phyloP scores from a whole-genome alignment of 2,888 invertebrate species.

The Agrilus biguttatus region DNA sequence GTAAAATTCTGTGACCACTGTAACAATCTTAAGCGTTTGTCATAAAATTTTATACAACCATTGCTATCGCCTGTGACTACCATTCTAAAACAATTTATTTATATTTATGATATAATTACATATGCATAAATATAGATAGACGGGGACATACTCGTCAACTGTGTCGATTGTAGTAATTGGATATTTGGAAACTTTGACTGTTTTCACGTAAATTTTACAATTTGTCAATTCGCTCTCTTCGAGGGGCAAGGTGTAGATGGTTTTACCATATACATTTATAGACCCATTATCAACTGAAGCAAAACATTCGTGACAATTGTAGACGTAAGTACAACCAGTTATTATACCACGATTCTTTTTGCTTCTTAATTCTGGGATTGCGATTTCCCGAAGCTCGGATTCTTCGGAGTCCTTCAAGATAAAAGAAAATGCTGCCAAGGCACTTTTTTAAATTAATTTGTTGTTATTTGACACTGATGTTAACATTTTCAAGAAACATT shows the following conservation, averaged over 20 bases:
- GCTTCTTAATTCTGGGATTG: conserved; percentile 27
- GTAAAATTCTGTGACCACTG: conserved; percentile 38
- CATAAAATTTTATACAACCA: conserved; percentile 43
- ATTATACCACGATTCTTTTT: conserved; percentile 32
- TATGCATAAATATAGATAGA: background rate
- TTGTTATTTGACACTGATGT: background rate
- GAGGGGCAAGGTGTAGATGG: conserved; percentile 29
- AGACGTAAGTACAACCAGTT: conserved; percentile 38
- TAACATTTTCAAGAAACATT: background rate
- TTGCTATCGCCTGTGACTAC: conserved; percentile 36
- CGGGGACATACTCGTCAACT: conserved; percentile 34
- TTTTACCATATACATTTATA: conserved; percentile 37
- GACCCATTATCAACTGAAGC: conserved; percentile 36
- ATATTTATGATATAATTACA: conserved; percentile 6
- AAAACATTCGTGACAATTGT: conserved; percentile 34
- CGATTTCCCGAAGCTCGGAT: conserved; percentile 10
- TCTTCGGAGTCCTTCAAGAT: conserved; percentile 5
- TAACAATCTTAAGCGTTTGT: conserved; percentile 37
- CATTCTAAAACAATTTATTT: conserved; percentile 26
- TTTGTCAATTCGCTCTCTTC: conserved; percentile 21
- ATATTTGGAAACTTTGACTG: conserved; percentile 30
- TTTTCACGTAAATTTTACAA: conserved; percentile 34
- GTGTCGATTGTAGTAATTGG: conserved; percentile 35
- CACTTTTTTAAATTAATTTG: background rate
- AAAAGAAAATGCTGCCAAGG: background rate